Conservation (phyloP, 2,797 vertebrate species). For the Hyperoplus lanceolatus region DNA sequence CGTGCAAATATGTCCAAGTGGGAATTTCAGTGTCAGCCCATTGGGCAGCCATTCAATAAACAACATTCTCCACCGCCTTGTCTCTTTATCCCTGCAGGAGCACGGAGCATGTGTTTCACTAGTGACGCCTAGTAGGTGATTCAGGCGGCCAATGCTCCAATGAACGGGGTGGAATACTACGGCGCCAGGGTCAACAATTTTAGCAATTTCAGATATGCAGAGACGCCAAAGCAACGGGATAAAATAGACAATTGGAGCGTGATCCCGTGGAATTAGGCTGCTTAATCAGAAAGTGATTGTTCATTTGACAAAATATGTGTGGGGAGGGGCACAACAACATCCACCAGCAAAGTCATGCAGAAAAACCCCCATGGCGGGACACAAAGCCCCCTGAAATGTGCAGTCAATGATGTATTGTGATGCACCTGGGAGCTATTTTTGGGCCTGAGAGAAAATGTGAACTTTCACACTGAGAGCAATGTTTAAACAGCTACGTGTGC, state of each 20-base stretch:
- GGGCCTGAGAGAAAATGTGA: constrained; percentile 55
- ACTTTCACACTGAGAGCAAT: constrained; percentile 32
- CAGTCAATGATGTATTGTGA: constrained; percentile 60
- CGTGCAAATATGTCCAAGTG: constrained; percentile 46
- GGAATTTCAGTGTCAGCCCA: constrained; percentile 75
- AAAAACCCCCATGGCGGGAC: constrained; percentile 65
- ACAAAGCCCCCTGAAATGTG: constrained; percentile 74
- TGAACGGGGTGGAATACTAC: constrained; percentile 74
- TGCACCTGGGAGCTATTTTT: constrained; percentile 76
- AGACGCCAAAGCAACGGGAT: constrained; percentile 78
- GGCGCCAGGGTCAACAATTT: constrained; percentile 81
- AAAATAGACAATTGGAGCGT: constrained; percentile 81
- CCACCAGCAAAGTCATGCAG: constrained; percentile 82
- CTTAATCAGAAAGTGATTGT: constrained; percentile 82
- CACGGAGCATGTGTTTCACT: constrained; percentile 67
- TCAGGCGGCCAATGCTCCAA: constrained; percentile 53
- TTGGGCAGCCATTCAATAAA: constrained; percentile 65
- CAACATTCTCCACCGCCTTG: constrained; percentile 74
- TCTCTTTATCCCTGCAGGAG: constrained; percentile 69
- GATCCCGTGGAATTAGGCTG: constrained; percentile 81
- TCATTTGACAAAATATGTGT: constrained; percentile 76
- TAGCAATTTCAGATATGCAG: constrained; percentile 85
- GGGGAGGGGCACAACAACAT: constrained; percentile 70
- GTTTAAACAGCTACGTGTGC: constrained; percentile 18
- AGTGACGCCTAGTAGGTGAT: constrained; percentile 62